These are phyloP conservation scores for Taxidea taxus DNA, from an alignment of 2,113 vertebrate genomes.

Conservation along the genomic window DNA sequence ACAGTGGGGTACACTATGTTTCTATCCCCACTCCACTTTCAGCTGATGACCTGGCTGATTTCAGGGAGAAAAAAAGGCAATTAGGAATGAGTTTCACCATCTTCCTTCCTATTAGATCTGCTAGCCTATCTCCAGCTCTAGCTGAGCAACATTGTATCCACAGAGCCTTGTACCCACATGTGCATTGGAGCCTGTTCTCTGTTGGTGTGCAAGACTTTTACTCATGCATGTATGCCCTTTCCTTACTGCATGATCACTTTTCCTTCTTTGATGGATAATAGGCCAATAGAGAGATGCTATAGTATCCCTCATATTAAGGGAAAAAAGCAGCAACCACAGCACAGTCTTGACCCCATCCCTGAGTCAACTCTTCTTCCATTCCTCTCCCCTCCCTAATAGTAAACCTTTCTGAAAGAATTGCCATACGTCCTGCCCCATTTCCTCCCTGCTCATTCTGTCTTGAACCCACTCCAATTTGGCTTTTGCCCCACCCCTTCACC, in stretches of 20 bases:
- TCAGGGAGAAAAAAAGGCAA: background rate
- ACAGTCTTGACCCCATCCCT: background rate
- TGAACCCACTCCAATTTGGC: background rate
- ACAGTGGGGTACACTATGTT: background rate
- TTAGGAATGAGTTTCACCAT: background rate
- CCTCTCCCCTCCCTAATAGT: background rate
- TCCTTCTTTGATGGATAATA: background rate
- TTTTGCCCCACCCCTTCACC: background rate
- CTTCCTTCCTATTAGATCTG: background rate
- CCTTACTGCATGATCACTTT: background rate
- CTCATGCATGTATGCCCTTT: background rate
- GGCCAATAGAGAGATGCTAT: background rate
- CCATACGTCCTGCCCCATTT: background rate
- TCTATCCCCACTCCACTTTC: background rate
- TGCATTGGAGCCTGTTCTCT: background rate
- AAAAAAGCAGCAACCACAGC: background rate
- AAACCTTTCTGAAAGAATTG: background rate
- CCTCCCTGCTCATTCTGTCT: background rate
- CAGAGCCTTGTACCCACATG: background rate
- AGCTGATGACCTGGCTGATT: background rate
- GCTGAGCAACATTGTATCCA: too few species aligned
- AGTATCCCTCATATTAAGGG: background rate
- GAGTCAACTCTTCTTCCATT: background rate
- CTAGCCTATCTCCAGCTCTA: too few species aligned
- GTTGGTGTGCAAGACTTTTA: background rate